Evolutionary conservation across 2,797 vertebrate species (phyloP), one percentile per base, ranked within the genome.

Genomic region (Pterois miles): DNA sequence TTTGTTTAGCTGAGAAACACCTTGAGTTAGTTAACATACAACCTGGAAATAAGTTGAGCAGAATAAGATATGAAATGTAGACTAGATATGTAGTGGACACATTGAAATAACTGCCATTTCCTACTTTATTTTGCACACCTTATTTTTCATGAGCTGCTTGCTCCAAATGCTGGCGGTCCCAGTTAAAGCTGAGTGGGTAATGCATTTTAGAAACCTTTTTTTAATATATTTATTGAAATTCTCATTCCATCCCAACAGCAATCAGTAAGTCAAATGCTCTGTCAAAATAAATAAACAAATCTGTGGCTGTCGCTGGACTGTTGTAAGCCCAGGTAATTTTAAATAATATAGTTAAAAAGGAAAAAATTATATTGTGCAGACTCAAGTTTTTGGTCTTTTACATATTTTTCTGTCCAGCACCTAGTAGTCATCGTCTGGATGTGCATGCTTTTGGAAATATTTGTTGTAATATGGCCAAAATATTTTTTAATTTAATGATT

Each of bases 261-360:
- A 46, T 40, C 38, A 14, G 14, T 13, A 14, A 13, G 14, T 38
- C 12, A 38, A 38, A 38, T 5, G 36, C 36, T 38, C 36, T 38
- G 36, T 13, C 36, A 38, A 38, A 38, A 38, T 13, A 14, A 14
- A 38, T 11, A 2, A 38, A 13, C 4, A 38, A 13, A 38, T 43
- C 6, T 46, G 43, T 43, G 0, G 0, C 43, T 46, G 16, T 18
- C 0, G 18, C 43, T 20, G 43, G 43, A 46, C 43, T 0, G 43
- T 46, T 8, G 20, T 46, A 20, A 46, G 18, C 43, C 43, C 43
- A n/a, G 43, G 18, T 46, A 29, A n/a, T n/a, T n/a, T n/a, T n/a
- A n/a, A n/a, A n/a, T n/a, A n/a, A n/a, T n/a, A n/a, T n/a, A n/a
- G n/a, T n/a, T n/a, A n/a, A n/a, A n/a, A n/a, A n/a, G n/a, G n/a